Base-by-base conservation (phyloP, 1,140 invertebrate species). In the Drosophila simulans region DNA sequence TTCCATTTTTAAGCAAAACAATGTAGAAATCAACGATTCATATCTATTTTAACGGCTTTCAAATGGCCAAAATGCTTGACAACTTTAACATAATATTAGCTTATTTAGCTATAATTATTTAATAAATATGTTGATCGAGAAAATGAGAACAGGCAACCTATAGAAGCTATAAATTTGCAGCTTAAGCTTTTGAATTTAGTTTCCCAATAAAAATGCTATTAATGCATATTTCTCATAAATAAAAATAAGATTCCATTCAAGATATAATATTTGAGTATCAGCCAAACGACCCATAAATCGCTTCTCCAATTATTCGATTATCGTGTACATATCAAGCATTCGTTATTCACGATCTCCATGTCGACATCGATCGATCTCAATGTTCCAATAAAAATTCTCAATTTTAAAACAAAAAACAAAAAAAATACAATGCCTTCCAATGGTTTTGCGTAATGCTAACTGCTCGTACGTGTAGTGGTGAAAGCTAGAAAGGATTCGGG, bases 401-500 rank as follows among this genome's bases (percentile, higher is more conserved):
- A 62, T 86, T 75, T 69, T 72, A 66, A 39, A 39, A 37, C 3
- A 56, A 71, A 43, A 22, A 22, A 22, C 2, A 22, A 56, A 22
- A 22, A 22, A 22, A 56, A 43, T 48, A 54, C 37, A 48, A 46
- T 71, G 78, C 65, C 48, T 55, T 55, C 46, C 46, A 25, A 49
- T 34, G 48, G 48, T 77, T 51, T 39, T 59, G 31, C 35, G 22
- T 49, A 17, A 35, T 20, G 15, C 17, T 45, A n/a, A n/a, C 17
- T 51, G 25, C 5, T 22, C 59, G 43, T 39, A 40, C 39, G 37
- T 60, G 54, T 51, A 59, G 69, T 66, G 79, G 80, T 66, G 22
- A 88, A 89, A 65, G 49, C 82, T 69, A 89, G 73, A 77, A 88
- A 79, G 83, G 83, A 88, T 49, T 59, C 56, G 52, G 53, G 51